These are phyloP conservation scores for Cantharis rufa DNA, from an alignment of 2,888 invertebrate species.

Conservation along the genomic window DNA sequence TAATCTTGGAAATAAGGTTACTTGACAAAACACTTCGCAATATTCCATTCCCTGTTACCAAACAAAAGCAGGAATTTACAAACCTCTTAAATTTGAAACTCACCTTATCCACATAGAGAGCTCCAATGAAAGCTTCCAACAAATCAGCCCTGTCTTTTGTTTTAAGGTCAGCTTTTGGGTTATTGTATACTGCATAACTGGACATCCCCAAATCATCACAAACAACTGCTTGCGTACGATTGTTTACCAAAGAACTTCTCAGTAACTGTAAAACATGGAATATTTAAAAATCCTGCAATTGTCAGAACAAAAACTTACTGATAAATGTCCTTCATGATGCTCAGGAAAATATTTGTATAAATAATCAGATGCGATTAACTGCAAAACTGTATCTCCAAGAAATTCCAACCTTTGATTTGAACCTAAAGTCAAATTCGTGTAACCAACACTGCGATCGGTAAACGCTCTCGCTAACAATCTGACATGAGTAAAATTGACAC, in stretches of 20 bases:
- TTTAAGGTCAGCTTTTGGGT: slow-evolving; percentile 88
- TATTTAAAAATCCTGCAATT: background rate
- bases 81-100: background rate
- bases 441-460: slow-evolving; percentile 94
- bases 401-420: slow-evolving; percentile 98
- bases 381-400: slow-evolving; percentile 95
- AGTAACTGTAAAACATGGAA: slow-evolving; percentile 67
- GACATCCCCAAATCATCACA: slow-evolving; percentile 97
- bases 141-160: slow-evolving; percentile 96
- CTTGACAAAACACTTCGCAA: slow-evolving; percentile 88
- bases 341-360: slow-evolving; percentile 98
- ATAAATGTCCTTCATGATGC: slow-evolving; percentile 98
- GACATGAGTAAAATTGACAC: slow-evolving; percentile 89
- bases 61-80: background rate
- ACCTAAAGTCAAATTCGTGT: slow-evolving; percentile 95
- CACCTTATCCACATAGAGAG: slow-evolving; percentile 92
- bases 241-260: slow-evolving; percentile 96
- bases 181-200: slow-evolving; percentile 87
- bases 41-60: slow-evolving; percentile 71
- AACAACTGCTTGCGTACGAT: slow-evolving; percentile 95
- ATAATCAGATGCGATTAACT: slow-evolving; percentile 94
- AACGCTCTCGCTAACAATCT: slow-evolving; percentile 88
- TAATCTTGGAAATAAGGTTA: slow-evolving; percentile 87
- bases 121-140: slow-evolving; percentile 94
- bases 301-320: slow-evolving; percentile 64